Evolutionary conservation across 1,140 invertebrate genomes (phyloP).

Genomic region (Dinothrombium tinctorium): DNA sequence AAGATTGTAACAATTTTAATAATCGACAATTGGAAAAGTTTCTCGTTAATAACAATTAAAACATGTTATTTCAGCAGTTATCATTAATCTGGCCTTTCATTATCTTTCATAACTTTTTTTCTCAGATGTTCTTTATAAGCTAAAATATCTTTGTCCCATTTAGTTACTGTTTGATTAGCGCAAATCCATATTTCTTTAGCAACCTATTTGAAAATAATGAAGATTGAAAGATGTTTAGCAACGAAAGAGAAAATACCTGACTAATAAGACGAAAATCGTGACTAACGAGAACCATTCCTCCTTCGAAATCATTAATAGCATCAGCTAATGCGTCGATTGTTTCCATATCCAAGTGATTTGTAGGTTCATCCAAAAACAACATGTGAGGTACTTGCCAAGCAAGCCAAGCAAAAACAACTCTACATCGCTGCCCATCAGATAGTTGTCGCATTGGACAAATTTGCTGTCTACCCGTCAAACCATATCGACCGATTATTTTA

Average conservation of each 20-base stretch:
- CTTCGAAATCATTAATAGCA: slow-evolving; percentile 91
- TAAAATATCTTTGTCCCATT: slow-evolving; percentile 87
- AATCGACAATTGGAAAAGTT: no score
- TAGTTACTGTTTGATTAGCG: slow-evolving; percentile 80
- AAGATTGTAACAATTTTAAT: no score
- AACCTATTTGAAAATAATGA: slow-evolving; percentile 36
- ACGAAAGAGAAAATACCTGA: slow-evolving; percentile 38
- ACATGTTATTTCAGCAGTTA: background rate
- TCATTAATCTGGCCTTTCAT: slow-evolving; percentile 12
- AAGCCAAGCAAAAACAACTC: slow-evolving; percentile 87
- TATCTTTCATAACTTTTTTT: slow-evolving; percentile 35
- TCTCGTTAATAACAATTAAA: no score
- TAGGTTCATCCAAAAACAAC: slow-evolving; percentile 49
- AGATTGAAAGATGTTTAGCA: background rate
- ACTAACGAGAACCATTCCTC: slow-evolving; percentile 87
- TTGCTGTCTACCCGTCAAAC: slow-evolving; percentile 85
- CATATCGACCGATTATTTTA: slow-evolving; percentile 94
- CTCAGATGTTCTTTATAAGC: slow-evolving; percentile 87
- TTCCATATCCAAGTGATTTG: slow-evolving; percentile 98
- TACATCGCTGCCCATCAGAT: slow-evolving; percentile 90
- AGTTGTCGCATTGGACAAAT: slow-evolving; percentile 90
- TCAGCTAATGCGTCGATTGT: slow-evolving; percentile 95
- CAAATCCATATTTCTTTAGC: slow-evolving; percentile 99
- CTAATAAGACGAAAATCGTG: slow-evolving; percentile 96
- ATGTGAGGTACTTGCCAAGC: slow-evolving; percentile 33